Evolutionary conservation across 2,888 invertebrate genomes (phyloP), one percentile per base, ranked within the genome.

Genomic region (Sthenelais limicola): DNA sequence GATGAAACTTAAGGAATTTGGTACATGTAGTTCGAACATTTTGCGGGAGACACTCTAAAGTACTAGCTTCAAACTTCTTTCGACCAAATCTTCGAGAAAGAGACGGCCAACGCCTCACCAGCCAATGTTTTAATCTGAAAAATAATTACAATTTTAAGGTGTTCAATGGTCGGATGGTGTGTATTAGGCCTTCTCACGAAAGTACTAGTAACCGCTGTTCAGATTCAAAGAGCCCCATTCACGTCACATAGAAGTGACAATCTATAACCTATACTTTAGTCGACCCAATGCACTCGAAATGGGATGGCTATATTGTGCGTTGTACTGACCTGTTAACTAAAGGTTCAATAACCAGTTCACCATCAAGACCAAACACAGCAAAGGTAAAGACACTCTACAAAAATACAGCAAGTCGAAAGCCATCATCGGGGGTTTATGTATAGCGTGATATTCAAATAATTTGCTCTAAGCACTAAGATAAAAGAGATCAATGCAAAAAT

Each of bases 361-460:
- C 92, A 84, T 96, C 94, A 32, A 95, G 90, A 18, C 96, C 96
- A 86, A 97, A 97, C 30, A 96, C 92, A 28, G 93, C 92, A 80
- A 96, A 92, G 73, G 94, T 92, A 73, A 96, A 91, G 72, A 97
- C 89, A 68, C 94, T 93, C 88, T 97, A 80, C 56, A 80, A 79
- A 56, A 72, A n/a, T 68, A 4, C 54, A 24, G 32, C 15, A 51
- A 51, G 9, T n/a, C n/a, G n/a, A n/a, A n/a, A n/a, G n/a, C n/a
- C n/a, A n/a, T n/a, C n/a, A n/a, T n/a, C n/a, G n/a, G n/a, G n/a
- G 21, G 24, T 18, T 7, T 51, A 18, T 30, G 26, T 30, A 56
- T 7, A 18, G 18, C 9, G 18, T 43, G 43, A 9, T 18, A 43
- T 43, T 43, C 9, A 9, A 43, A 43, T 43, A 43, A 58, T 32